Base-by-base conservation (phyloP, 2,797 vertebrate species). In the Merluccius polli region DNA sequence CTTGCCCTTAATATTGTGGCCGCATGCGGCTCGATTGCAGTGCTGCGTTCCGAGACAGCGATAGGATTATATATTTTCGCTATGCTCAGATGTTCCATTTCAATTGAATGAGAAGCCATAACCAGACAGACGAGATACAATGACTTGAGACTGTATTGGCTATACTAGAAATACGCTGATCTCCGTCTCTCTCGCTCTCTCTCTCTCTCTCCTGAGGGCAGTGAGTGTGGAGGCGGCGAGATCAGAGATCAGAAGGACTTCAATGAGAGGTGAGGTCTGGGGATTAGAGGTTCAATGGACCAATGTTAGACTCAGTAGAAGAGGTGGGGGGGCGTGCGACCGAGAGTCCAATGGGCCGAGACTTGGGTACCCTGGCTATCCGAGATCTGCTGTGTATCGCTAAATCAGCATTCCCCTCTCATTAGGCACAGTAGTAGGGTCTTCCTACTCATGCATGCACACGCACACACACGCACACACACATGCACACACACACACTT, bases 351-450 rank as follows among this genome's bases (percentile, higher is more conserved):
- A 41, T 11, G 38, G 38, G 10, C 38, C 13, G 38, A 41, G 11
- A 41, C 38, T 10, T 41, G 27, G 36, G 36, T 18, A 38, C 68
- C 24, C 30, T 11, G 36, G 18, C n/a, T 18, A 31, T 70, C 72
- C 82, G 67, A 71, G 27, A 52, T 76, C 74, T 29, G 77, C 63
- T 0, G 52, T 59, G 65, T 18, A 76, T 78, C 59, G 71, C 44
- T 29, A 48, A 68, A 77, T 87, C 81, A 68, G 79, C 81, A 82
- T 75, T 36, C 32, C 79, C 1, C 63, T 81, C 73, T 75, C 73
- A 82, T 86, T 71, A 75, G 73, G 33, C 70, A n/a, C 76, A 41
- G 59, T 78, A 81, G 74, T 32, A 33, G 65, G 71, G 38, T 74
- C 68, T 81, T 78, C 38, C 59, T 68, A 72, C 21, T 74, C 36